Base-by-base conservation (phyloP, 1,140 invertebrate species). In the Polypedilum pembai region DNA sequence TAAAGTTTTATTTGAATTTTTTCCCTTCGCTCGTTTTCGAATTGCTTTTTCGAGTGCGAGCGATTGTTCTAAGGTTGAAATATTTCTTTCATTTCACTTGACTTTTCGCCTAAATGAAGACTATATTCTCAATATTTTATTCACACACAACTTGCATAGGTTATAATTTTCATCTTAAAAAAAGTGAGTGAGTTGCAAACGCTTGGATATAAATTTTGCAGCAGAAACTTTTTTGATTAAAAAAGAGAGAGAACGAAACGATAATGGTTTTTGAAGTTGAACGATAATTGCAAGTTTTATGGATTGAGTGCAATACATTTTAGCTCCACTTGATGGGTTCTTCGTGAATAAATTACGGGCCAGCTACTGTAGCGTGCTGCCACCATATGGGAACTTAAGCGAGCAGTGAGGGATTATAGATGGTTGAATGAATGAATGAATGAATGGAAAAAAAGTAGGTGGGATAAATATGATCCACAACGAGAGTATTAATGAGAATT, bases 201-300 rank as follows among this genome's bases (percentile, higher is more conserved):
- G 41, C 41, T 12, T 45, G 8, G 8, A 45, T 12, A 45, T 45
- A 45, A 45, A 45, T 45, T 45, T 33, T 33, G 41, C 8, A 15
- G 8, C 3, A 45, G 15, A 45, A 56, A 56, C 8, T 56, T 56
- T 56, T 56, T 56, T 56, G 45, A 56, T 56, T 56, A 56, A 56
- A 56, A 45, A 45, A 56, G n/a, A 56, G 45, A 56, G 45, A 56
- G 45, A 56, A n/a, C 45, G 45, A 56, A 56, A 56, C 45, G 45
- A 56, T 56, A 56, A 56, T 56, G 45, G 45, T 56, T 56, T 56
- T 56, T 56, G 45, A 56, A 56, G 45, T 56, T 56, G 45, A 56
- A 56, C 45, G 45, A 56, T 56, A 56, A 56, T 56, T 56, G 45
- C 45, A 56, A 56, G 45, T 56, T 56, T 56, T 56, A 56, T 56